A percentile compares a stretch with the other conserved stretches of the same genome.
Evolutionary conservation across 2,113 vertebrate genomes (phyloP).

Genomic region (Catharus fuscescens): DNA sequence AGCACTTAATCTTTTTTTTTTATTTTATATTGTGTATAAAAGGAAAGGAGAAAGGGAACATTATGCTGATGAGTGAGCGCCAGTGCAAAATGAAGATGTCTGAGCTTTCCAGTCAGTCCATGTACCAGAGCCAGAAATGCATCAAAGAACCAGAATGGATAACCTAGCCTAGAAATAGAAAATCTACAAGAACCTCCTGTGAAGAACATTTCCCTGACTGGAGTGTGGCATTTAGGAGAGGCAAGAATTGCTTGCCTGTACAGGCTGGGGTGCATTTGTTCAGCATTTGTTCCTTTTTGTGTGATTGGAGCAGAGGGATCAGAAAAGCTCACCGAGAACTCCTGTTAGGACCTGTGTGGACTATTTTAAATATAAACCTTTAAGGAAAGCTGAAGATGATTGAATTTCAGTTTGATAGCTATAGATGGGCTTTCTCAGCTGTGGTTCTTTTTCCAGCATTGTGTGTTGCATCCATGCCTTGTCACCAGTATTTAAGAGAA

Average conservation of each 20-base stretch:
- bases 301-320: neutral
- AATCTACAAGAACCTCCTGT: neutral
- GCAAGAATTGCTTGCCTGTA: conserved; percentile 34
- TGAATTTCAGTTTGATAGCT: neutral
- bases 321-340: neutral
- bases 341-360: neutral
- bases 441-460: neutral
- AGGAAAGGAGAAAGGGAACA: neutral
- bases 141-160: conserved; percentile 31
- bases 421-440: neutral
- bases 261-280: neutral
- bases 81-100: neutral
- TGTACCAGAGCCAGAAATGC: neutral
- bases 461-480: neutral
- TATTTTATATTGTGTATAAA: neutral
- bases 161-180: conserved; percentile 62
- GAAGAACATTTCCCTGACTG: neutral
- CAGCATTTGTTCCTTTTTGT: neutral
- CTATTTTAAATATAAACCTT: neutral
- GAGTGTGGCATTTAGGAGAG: neutral
- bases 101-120: neutral
- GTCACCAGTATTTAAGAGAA: neutral
- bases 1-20: neutral
- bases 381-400: neutral
- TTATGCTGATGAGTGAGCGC: neutral